Conservation (phyloP, 2,888 invertebrate species). For the Drosophila meridiana region DNA sequence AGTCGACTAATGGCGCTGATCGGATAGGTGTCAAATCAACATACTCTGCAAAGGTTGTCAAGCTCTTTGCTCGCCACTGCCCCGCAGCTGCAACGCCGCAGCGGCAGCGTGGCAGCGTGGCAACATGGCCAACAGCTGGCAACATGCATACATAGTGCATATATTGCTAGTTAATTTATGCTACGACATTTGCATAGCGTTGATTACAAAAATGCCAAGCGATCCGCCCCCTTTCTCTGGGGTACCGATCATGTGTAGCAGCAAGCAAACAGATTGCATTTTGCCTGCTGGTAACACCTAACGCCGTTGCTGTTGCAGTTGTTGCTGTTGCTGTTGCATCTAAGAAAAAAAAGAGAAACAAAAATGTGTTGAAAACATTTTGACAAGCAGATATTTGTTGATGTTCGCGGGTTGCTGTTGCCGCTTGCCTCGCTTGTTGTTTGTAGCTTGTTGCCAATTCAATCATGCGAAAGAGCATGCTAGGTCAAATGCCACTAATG, state of each 20-base stretch:
- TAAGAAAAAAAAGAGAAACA: conserved; percentile 8
- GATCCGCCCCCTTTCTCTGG: conserved; percentile 47
- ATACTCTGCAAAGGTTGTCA: conserved; percentile 64
- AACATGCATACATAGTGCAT: conserved; percentile 41
- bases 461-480: conserved; percentile 72
- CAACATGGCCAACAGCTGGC: conserved; percentile 47
- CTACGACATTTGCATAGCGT: conserved; percentile 78
- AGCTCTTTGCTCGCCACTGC: conserved; percentile 36
- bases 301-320: conserved; percentile 26
- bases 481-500: conserved; percentile 83
- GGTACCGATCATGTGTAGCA: conserved; percentile 41
- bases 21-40: conserved; percentile 75
- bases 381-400: conserved; percentile 66
- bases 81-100: conserved; percentile 11
- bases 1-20: conserved; percentile 35
- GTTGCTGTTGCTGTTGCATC: conserved; percentile 16
- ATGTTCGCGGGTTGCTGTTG: conserved; percentile 13
- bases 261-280: conserved; percentile 43
- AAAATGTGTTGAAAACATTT: conserved; percentile 64
- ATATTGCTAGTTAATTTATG: conserved; percentile 81
- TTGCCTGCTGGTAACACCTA: conserved; percentile 58
- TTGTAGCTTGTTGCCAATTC: conserved; percentile 65
- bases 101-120: neutral
- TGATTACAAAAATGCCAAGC: conserved; percentile 78
- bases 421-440: conserved; percentile 32